Evolutionary conservation across 2,888 invertebrate species (phyloP).

Genomic region (Heteropelma amictum): DNA sequence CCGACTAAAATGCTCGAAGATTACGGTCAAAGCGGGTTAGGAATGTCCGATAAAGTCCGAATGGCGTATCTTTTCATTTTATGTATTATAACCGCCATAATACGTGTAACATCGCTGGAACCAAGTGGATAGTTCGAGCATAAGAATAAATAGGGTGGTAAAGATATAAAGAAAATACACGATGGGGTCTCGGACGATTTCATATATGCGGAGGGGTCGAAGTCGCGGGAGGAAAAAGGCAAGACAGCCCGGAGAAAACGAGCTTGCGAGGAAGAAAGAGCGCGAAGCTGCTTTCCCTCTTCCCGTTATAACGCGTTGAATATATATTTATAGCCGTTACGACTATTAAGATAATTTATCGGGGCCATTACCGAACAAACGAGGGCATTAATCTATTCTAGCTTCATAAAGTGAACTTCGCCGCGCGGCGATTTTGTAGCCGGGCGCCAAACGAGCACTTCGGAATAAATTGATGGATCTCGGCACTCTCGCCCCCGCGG

Average conservation of each 20-base stretch:
- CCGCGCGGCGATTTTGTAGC: slow-evolving; percentile 76
- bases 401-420: slow-evolving; percentile 77
- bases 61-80: not conserved
- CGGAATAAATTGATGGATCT: slow-evolving; percentile 74
- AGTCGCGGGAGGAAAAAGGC: slow-evolving; percentile 38
- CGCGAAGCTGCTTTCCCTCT: slow-evolving; percentile 23
- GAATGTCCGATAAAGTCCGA: not conserved
- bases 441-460: slow-evolving; percentile 76
- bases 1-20: not conserved
- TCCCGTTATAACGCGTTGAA: slow-evolving; percentile 63
- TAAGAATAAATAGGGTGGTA: slow-evolving; percentile 15
- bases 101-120: slow-evolving; percentile 15
- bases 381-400: slow-evolving; percentile 77
- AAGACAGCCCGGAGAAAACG: slow-evolving; percentile 24
- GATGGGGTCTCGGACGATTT: slow-evolving; percentile 37
- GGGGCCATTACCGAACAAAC: slow-evolving; percentile 77
- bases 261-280: slow-evolving; percentile 10
- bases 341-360: slow-evolving; percentile 77
- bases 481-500: slow-evolving; percentile 54
- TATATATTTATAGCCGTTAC: slow-evolving; percentile 75
- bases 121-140: slow-evolving; percentile 21
- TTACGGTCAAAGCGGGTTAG: not conserved
- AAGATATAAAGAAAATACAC: slow-evolving; percentile 33
- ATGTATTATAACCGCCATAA: slow-evolving; percentile 6
- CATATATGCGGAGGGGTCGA: not conserved